These are phyloP conservation scores for Malaclemys terrapin DNA, from an alignment of 2,113 vertebrate species.

Conservation along the genomic window DNA sequence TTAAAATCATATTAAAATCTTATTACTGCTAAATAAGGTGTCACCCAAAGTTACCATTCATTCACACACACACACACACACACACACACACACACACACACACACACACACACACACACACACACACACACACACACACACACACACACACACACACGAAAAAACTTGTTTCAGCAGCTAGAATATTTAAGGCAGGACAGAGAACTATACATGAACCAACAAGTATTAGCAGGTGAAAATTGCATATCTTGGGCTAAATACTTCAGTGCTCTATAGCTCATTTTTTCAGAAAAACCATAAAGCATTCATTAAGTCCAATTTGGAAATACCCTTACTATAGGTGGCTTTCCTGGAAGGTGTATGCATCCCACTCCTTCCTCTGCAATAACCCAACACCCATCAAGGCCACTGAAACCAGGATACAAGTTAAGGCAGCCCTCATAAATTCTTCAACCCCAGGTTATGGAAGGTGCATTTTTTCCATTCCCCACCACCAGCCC, in stretches of 20 bases:
- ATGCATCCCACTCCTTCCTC: background rate
- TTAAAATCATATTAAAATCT: background rate
- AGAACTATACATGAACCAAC: background rate
- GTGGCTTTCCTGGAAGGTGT: background rate
- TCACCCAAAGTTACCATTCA: background rate
- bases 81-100: no score
- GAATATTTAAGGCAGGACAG: background rate
- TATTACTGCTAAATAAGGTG: background rate
- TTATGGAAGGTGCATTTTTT: background rate
- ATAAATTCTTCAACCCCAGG: background rate
- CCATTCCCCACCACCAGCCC: rapidly evolving
- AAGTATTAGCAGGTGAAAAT: background rate
- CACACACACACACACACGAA: no score
- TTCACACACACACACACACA: no score
- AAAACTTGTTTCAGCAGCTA: background rate
- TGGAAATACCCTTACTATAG: background rate
- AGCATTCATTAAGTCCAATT: background rate
- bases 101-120: no score
- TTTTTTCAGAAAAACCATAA: background rate
- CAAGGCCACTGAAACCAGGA: background rate
- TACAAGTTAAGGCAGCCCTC: background rate
- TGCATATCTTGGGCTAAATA: background rate
- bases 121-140: no score
- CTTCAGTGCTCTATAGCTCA: background rate
- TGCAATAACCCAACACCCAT: background rate